phyloP scores from a whole-genome alignment of 2,888 invertebrate genomes.

The Linnaemya vulpina region DNA sequence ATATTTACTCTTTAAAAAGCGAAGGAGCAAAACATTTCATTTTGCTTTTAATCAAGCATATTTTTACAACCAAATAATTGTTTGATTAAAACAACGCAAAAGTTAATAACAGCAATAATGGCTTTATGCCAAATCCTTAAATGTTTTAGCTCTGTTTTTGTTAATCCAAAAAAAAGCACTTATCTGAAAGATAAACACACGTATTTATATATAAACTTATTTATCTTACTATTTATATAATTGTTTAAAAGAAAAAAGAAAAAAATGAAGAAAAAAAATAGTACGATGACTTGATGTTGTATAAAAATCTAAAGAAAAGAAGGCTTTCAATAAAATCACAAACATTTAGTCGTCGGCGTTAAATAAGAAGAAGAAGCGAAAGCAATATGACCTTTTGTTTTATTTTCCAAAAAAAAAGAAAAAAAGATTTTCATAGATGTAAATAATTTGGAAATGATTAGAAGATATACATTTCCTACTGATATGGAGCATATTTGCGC shows the following conservation, averaged over 20 bases:
- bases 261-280: conserved; percentile 25
- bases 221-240: conserved; percentile 50
- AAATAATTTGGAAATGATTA: background rate
- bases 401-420: conserved; percentile 59
- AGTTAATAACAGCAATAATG: conserved; percentile 16
- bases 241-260: conserved; percentile 38
- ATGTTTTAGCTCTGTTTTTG: conserved; percentile 31
- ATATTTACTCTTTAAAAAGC: conserved; percentile 31
- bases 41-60: conserved; percentile 4
- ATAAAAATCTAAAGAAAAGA: conserved; percentile 59
- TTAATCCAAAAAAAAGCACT: conserved; percentile 50
- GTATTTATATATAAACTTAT: conserved; percentile 31
- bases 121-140: conserved; percentile 26
- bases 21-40: background rate
- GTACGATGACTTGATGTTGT: conserved; percentile 61
- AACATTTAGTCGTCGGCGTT: conserved; percentile 75
- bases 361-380: conserved; percentile 64
- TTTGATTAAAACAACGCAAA: conserved; percentile 52
- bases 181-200: conserved; percentile 30
- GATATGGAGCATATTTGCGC: background rate
- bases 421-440: conserved; percentile 15
- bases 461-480: too few relatives aligned
- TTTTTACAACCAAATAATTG: conserved; percentile 9
- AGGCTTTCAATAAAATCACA: conserved; percentile 69
- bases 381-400: conserved; percentile 72